Base-by-base conservation (phyloP, 1,140 invertebrate species). In the Plutomurus gul region DNA sequence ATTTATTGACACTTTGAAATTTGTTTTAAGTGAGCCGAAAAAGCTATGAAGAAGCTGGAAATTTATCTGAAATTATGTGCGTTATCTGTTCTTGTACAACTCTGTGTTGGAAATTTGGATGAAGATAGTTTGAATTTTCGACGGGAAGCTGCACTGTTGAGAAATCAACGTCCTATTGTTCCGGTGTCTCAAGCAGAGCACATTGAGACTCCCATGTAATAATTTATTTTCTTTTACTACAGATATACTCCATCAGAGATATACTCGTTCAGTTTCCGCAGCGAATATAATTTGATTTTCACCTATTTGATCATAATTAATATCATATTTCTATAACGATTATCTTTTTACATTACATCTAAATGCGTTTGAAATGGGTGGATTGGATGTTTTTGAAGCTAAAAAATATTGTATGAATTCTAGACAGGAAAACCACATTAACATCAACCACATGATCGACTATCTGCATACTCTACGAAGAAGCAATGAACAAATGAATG, bases 371-470 rank as follows among this genome's bases (percentile, higher is more conserved):
- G n/a, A n/a, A n/a, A n/a, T n/a, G n/a, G n/a, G n/a, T n/a, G n/a
- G n/a, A n/a, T n/a, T n/a, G n/a, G n/a, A n/a, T n/a, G n/a, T n/a
- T n/a, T n/a, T n/a, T n/a, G n/a, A n/a, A n/a, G n/a, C n/a, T n/a
- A n/a, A n/a, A n/a, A n/a, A n/a, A n/a, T n/a, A n/a, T n/a, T n/a
- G n/a, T n/a, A n/a, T n/a, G n/a, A n/a, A 70, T 18, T 10, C 13
- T 27, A 33, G 60, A 16, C 18, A 18, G 16, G n/a, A 22, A n/a
- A n/a, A 4, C 2, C 56, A 76, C 39, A 18, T 56, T 20, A 76
- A 60, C 49, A 56, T 56, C 33, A 76, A 60, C 40, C 76, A 77
- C 27, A 27, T 78, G n/a, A 51, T 78, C 37, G 76, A 77, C n/a
- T 77, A 77, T 22, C 39, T 77, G 10, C 56, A 78, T 71, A 37